These are phyloP conservation scores for Falco peregrinus DNA, from an alignment of 2,797 vertebrate genomes.

Conservation along the genomic window DNA sequence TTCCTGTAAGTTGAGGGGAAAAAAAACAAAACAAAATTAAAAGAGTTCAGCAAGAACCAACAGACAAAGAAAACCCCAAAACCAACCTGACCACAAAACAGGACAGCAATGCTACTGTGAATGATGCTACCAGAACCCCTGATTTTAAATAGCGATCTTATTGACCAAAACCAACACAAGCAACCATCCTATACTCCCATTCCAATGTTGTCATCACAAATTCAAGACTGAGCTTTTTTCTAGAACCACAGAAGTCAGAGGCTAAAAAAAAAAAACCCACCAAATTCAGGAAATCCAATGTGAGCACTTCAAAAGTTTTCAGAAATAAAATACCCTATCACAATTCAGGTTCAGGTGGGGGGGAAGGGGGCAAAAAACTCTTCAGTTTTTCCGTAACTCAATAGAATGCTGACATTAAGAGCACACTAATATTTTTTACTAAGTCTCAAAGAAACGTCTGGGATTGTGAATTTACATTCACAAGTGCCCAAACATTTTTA, in stretches of 20 bases:
- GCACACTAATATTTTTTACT: background rate
- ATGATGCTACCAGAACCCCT: background rate
- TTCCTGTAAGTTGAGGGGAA: background rate
- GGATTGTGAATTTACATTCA: background rate
- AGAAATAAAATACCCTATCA: background rate
- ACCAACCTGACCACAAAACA: background rate
- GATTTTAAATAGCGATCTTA: background rate
- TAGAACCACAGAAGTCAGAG: background rate
- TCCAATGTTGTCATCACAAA: background rate
- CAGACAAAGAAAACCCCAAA: background rate
- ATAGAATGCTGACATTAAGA: background rate
- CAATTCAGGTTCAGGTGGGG: background rate
- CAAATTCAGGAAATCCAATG: background rate
- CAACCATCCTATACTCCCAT: too few relatives aligned
- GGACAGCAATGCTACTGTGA: background rate
- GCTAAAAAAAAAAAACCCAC: background rate
- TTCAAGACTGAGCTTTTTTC: background rate
- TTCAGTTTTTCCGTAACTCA: background rate
- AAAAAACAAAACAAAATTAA: too few relatives aligned
- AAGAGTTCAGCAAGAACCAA: background rate
- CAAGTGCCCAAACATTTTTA: background rate
- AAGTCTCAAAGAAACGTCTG: background rate
- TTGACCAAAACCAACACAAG: background rate
- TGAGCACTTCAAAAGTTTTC: background rate
- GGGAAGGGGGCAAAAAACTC: rapidly evolving